Evolutionary conservation across 2,797 vertebrate genomes (phyloP).

Genomic region (Kryptolebias ocellatus): DNA sequence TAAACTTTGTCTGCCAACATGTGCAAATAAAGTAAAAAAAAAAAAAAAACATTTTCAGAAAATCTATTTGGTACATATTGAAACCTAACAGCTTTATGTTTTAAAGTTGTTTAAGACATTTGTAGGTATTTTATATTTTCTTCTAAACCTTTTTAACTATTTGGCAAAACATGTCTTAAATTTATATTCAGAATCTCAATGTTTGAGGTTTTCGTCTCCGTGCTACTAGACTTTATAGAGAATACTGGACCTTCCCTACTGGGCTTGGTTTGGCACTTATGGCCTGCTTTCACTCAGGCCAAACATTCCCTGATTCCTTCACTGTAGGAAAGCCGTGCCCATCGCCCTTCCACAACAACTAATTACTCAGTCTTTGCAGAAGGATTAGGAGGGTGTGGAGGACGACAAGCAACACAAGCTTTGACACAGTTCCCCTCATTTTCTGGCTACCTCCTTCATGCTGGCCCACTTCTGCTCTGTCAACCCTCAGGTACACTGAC

Average conservation of each 20-base stretch:
- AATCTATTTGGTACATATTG: constrained; percentile 15
- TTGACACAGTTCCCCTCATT: constrained; percentile 69
- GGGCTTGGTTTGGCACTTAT: constrained; percentile 72
- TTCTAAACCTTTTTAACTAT: constrained; percentile 15
- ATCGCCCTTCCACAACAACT: constrained; percentile 73
- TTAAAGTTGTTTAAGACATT: background rate
- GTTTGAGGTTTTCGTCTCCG: constrained; percentile 54
- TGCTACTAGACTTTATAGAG: constrained; percentile 78
- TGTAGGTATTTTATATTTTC: constrained; percentile 4
- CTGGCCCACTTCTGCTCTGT: constrained; percentile 77
- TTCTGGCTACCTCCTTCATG: constrained; percentile 45
- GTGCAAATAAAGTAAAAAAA: constrained; percentile 28
- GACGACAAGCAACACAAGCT: constrained; percentile 63
- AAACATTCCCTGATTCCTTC: constrained; percentile 74
- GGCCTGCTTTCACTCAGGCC: constrained; percentile 72
- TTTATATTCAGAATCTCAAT: constrained; percentile 31
- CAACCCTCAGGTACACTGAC: constrained; percentile 69
- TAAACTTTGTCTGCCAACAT: constrained; percentile 15
- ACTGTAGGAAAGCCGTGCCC: constrained; percentile 64
- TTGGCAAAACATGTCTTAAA: constrained; percentile 30
- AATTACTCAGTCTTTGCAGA: constrained; percentile 76
- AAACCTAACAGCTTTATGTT: constrained; percentile 5
- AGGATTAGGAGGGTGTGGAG: constrained; percentile 68
- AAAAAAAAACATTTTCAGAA: constrained; percentile 1
- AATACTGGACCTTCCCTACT: constrained; percentile 64